Percentiles rank a stretch among this genome's conserved stretches.
These are phyloP conservation scores for Echinops telfairi DNA, from an alignment of 2,113 vertebrate species.

Conservation along the genomic window DNA sequence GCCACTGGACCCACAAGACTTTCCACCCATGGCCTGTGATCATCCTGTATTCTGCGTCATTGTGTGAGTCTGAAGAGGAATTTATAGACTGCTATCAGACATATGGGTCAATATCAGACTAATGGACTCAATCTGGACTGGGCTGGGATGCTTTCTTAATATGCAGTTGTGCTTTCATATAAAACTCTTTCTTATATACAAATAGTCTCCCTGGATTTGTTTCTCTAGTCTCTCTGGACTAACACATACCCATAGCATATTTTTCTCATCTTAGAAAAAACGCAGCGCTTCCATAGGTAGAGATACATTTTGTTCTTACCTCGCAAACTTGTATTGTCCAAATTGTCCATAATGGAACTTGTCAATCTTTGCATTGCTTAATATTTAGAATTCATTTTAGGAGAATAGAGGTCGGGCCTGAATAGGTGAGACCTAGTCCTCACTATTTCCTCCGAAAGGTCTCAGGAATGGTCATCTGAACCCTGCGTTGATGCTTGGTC, in stretches of 20 bases:
- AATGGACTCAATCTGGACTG: too few relatives aligned
- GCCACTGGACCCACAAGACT: too few relatives aligned
- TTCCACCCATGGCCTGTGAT: too few relatives aligned
- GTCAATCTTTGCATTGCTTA: not conserved
- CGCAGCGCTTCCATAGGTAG: not conserved
- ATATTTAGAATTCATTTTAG: not conserved
- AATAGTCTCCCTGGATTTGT: too few relatives aligned
- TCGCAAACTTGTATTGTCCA: slow-evolving; percentile 9
- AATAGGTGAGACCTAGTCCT: not conserved
- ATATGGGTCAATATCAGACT: too few relatives aligned
- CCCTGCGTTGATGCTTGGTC: not conserved
- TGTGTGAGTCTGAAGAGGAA: too few relatives aligned
- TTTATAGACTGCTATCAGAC: too few relatives aligned
- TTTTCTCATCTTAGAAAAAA: slow-evolving; percentile 8
- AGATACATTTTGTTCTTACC: not conserved
- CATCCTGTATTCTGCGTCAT: too few relatives aligned
- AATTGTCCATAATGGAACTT: not conserved
- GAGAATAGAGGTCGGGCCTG: not conserved
- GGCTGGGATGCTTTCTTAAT: too few relatives aligned
- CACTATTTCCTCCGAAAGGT: not conserved
- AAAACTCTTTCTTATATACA: too few relatives aligned
- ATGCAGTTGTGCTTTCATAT: too few relatives aligned
- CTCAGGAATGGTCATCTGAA: not conserved
- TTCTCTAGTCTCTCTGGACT: too few relatives aligned
- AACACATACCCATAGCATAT: not conserved